A percentile compares a stretch with the other conserved stretches of the same genome.
Evolutionary conservation across 1,140 invertebrate genomes (phyloP).

Genomic region (Drosophila ambigua): DNA sequence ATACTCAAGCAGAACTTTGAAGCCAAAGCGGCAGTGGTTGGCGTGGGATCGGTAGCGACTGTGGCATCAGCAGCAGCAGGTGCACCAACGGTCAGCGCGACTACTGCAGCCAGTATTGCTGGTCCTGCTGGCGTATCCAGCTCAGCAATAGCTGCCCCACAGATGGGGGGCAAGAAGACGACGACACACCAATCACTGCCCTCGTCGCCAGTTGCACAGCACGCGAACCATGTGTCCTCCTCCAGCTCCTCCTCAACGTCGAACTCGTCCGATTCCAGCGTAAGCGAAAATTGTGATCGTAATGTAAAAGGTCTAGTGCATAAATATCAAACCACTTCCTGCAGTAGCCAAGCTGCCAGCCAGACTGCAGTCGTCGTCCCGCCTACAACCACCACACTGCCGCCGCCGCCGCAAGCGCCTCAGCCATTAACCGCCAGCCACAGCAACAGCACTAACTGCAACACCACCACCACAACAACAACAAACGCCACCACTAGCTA

Average conservation of each 20-base stretch:
- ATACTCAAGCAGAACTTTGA: constrained; percentile 94
- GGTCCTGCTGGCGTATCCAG: constrained; percentile 6
- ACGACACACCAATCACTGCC: constrained; percentile 80
- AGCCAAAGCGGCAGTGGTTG: constrained; percentile 87
- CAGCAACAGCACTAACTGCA: constrained; percentile 15
- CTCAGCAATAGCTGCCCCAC: background rate
- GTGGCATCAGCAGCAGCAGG: constrained; percentile 54
- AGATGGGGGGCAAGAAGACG: constrained; percentile 18
- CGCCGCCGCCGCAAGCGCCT: constrained; percentile 39
- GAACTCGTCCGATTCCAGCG: constrained; percentile 73
- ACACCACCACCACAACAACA: constrained; percentile 18
- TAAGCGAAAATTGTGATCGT: constrained; percentile 85
- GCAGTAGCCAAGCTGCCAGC: constrained; percentile 58
- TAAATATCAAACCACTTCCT: constrained; percentile 87
- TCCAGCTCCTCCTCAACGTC: constrained; percentile 64
- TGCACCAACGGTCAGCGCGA: constrained; percentile 6
- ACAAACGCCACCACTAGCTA: constrained; percentile 50
- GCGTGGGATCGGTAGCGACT: constrained; percentile 24
- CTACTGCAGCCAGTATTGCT: constrained; percentile 26
- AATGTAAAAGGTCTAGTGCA: constrained; percentile 90
- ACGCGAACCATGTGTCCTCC: constrained; percentile 64
- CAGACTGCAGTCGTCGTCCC: constrained; percentile 31
- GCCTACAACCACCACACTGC: constrained; percentile 45
- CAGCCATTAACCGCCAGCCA: constrained; percentile 19
- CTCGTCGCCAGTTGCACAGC: constrained; percentile 81